A percentile compares a stretch with the other conserved stretches of the same genome.
phyloP scores from a whole-genome alignment of 2,888 invertebrate genomes.

The Cylindroiulus punctatus region DNA sequence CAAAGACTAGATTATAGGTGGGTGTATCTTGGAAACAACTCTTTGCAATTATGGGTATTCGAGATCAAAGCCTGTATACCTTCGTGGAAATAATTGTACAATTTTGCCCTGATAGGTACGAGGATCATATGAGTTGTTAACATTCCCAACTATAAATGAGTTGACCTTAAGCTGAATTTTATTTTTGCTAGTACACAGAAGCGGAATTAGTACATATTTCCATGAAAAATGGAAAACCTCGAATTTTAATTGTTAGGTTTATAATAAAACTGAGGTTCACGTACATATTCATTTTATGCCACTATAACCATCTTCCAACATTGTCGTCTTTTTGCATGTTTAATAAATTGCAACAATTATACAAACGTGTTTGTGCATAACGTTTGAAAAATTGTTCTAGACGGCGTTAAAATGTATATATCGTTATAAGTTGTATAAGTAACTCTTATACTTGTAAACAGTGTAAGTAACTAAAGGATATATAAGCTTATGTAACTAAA shows the following conservation, averaged over 20 bases:
- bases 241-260: background rate
- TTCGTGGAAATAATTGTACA: constrained; percentile 38
- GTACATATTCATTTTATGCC: no score
- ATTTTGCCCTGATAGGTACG: background rate
- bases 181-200: background rate
- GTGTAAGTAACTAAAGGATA: no score
- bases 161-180: background rate
- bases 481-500: no score
- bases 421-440: no score
- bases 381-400: no score
- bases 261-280: background rate
- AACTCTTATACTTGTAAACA: no score
- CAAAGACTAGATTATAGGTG: constrained; percentile 47
- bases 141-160: constrained; percentile 12
- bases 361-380: no score
- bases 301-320: no score
- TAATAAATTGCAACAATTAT: no score
- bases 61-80: background rate
- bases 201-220: background rate
- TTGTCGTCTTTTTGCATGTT: no score
- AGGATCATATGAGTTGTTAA: constrained; percentile 2
- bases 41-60: constrained; percentile 5
- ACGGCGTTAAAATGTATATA: no score
- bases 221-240: background rate
- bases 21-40: constrained; percentile 6